Conservation (phyloP, 1,140 invertebrate species). For the Callitettix versicolor region DNA sequence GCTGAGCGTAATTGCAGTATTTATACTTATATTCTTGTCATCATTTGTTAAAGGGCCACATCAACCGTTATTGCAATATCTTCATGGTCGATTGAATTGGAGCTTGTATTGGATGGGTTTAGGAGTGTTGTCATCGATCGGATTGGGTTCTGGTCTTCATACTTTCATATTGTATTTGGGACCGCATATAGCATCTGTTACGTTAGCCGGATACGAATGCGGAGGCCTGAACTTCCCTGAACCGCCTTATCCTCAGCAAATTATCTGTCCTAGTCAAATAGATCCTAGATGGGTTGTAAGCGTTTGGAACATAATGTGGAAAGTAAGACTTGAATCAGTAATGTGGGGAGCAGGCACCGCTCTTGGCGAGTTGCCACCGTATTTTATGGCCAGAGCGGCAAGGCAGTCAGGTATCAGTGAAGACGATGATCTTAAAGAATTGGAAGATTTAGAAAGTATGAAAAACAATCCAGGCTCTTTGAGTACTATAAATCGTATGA, state of each 20-base stretch:
- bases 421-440: slow-evolving; percentile 63
- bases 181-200: slow-evolving; percentile 86
- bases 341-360: slow-evolving; percentile 98
- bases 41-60: slow-evolving; percentile 43
- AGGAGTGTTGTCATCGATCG: slow-evolving; percentile 92
- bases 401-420: slow-evolving; percentile 61
- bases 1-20: slow-evolving; percentile 24
- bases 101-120: slow-evolving; percentile 90
- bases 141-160: slow-evolving; percentile 93
- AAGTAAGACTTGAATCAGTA: slow-evolving; percentile 88
- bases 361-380: slow-evolving; percentile 87
- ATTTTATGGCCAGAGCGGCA: slow-evolving; percentile 96
- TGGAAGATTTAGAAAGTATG: slow-evolving; percentile 59
- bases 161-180: slow-evolving; percentile 97
- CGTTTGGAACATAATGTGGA: slow-evolving; percentile 85
- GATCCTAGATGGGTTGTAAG: slow-evolving; percentile 48
- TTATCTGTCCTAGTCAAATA: slow-evolving; percentile 60
- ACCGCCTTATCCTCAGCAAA: slow-evolving; percentile 81
- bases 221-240: slow-evolving; percentile 87
- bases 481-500: slow-evolving; percentile 61
- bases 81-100: slow-evolving; percentile 50
- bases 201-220: slow-evolving; percentile 96
- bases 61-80: slow-evolving; percentile 40
- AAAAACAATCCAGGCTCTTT: slow-evolving; percentile 37
- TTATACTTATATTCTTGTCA: background rate